Evolutionary conservation across 2,888 invertebrate species (phyloP).

Genomic region (Lasius fuliginosus): DNA sequence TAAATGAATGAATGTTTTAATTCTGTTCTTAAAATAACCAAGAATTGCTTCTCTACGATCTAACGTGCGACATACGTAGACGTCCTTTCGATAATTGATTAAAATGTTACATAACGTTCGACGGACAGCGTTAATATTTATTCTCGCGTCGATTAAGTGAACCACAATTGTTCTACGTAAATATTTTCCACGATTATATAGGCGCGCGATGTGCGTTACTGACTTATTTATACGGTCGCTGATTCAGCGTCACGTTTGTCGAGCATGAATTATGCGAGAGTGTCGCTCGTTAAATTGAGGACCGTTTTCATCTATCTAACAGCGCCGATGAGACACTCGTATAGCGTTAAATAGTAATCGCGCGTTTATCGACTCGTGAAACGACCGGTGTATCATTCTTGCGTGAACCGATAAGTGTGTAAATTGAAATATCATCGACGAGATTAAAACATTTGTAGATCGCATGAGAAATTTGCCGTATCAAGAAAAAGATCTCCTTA

Average conservation of each 20-base stretch:
- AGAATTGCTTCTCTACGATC: not conserved
- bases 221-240: constrained; percentile 25
- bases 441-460: not conserved
- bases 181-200: constrained; percentile 27
- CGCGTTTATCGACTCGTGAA: not conserved
- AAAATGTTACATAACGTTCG: not conserved
- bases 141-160: not conserved
- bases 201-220: not conserved
- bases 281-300: constrained; percentile 19
- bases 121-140: not conserved
- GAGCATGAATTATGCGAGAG: constrained; percentile 17
- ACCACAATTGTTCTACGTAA: constrained; percentile 15
- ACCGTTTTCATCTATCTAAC: constrained; percentile 7
- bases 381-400: not conserved
- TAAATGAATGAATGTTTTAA: constrained; percentile 1
- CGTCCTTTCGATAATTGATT: not conserved
- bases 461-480: not conserved
- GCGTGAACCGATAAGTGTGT: not conserved
- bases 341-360: constrained; percentile 4
- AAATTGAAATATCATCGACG: not conserved
- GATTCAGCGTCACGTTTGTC: constrained; percentile 32
- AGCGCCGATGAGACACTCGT: not conserved
- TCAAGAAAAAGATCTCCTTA: not conserved
- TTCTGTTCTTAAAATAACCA: not conserved
- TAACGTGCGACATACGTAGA: not conserved